Evolutionary conservation across 2,113 vertebrate genomes (phyloP), one percentile per base, ranked within the genome.

Genomic region (Narcine bancroftii): DNA sequence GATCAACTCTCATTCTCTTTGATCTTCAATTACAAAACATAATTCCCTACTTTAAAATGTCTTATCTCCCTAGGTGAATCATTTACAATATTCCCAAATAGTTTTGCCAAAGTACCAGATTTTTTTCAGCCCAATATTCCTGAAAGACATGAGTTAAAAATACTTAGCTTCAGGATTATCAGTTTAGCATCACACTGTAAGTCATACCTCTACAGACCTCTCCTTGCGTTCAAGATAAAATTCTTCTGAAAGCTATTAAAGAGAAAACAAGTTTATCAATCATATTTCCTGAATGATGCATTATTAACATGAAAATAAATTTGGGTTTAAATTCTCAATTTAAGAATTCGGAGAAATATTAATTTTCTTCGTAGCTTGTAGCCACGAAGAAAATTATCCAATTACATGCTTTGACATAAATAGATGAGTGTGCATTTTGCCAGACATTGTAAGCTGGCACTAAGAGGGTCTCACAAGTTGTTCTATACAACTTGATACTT

Each of bases 241-340:
- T 71, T 91, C 39, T 69, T 91, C 63, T 26, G 65, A 91, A 71
- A 47, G 39, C 89, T 91, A 65, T 91, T 69, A 91, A 66, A 91
- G 42, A 53, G 39, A 91, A 69, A 91, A 21, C 36, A 91, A 91
- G 66, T 45, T 91, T 33, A 47, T 39, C 17, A 66, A 66, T 89
- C n/a, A 66, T 42, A 24, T 24, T 89, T 89, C n/a, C 36, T 56
- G 53, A 83, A 83, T n/a, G 33, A n/a, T 56, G 11, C 4, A 83
- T n/a, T 83, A n/a, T 15, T 79, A 24, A 56, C 0, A 33, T 33
- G 29, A 53, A 83, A 83, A 83, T 29, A 53, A 47, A 45, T 29
- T 11, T 85, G 36, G 33, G 33, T n/a, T 36, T 21, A 60, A 21
- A 24, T 87, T 0, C 33, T 60, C 9, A 15, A 9, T 36, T 87